phyloP scores from a whole-genome alignment of 2,113 vertebrate genomes.

The Aix galericulata region DNA sequence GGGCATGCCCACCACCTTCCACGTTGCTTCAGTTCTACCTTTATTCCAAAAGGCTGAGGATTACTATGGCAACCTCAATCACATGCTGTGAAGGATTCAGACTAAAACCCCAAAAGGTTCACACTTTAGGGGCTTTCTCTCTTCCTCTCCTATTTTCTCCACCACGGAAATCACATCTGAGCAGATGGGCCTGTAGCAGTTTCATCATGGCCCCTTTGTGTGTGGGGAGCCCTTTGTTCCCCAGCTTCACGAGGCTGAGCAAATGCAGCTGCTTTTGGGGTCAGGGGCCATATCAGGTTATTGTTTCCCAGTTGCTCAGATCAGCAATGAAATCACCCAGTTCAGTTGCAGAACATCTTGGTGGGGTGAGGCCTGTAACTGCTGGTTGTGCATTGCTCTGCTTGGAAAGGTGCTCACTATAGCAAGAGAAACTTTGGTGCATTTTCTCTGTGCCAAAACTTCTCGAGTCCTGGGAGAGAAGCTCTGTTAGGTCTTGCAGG shows the following conservation, averaged over 20 bases:
- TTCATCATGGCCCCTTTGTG: not conserved
- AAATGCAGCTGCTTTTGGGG: conserved; percentile 1
- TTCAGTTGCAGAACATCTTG: not conserved
- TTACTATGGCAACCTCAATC: conserved; percentile 5
- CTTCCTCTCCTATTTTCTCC: not conserved
- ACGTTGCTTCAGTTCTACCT: not conserved
- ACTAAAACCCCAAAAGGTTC: not conserved
- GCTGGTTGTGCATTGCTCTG: not conserved
- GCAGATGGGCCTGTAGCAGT: not conserved
- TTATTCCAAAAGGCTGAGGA: not conserved
- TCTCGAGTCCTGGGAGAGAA: not conserved
- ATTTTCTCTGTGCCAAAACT: not conserved
- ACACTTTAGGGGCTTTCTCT: not conserved
- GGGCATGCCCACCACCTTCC: not conserved
- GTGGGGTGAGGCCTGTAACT: not conserved
- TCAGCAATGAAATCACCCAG: not conserved
- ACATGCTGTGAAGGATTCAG: not conserved
- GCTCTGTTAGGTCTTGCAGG: not conserved
- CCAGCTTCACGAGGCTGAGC: not conserved
- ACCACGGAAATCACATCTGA: not conserved
- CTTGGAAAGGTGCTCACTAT: not conserved
- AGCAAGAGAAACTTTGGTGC: not conserved
- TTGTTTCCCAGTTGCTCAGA: not conserved
- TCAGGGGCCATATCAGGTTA: not conserved
- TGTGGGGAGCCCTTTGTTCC: not conserved